phyloP scores from a whole-genome alignment of 2,888 invertebrate species.

The Trachelus iudaicus region DNA sequence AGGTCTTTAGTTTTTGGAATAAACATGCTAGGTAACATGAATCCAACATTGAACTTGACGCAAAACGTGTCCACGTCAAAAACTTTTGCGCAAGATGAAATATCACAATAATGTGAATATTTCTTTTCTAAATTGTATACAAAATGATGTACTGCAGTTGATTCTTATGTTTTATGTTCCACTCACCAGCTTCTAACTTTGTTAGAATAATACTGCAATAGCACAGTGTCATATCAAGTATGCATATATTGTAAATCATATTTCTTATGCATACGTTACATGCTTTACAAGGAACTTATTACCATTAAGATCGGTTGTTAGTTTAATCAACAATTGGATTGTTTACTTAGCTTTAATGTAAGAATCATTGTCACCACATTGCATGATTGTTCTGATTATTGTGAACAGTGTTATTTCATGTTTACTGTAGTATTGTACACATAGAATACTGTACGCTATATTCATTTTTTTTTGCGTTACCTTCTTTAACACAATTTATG shows the following conservation, averaged over 20 bases:
- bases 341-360: not conserved
- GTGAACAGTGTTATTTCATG: not conserved
- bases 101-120: not conserved
- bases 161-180: not conserved
- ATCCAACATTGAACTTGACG: not conserved
- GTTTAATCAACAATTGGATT: conserved; percentile 21
- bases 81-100: not conserved
- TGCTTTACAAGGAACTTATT: not conserved
- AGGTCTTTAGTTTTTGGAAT: conserved; percentile 26
- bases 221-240: not conserved
- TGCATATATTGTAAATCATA: not conserved
- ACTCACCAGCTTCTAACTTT: not conserved
- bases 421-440: not conserved
- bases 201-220: not conserved
- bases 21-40: not conserved
- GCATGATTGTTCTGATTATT: not conserved
- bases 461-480: not conserved
- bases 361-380: not conserved
- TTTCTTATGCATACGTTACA: not conserved
- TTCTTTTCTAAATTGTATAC: not conserved
- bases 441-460: not conserved
- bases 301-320: not conserved
- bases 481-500: not conserved
- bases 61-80: not conserved
- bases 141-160: not conserved